These are phyloP conservation scores for Drosophila picticornis DNA, from an alignment of 2,888 invertebrate species.

Conservation along the genomic window DNA sequence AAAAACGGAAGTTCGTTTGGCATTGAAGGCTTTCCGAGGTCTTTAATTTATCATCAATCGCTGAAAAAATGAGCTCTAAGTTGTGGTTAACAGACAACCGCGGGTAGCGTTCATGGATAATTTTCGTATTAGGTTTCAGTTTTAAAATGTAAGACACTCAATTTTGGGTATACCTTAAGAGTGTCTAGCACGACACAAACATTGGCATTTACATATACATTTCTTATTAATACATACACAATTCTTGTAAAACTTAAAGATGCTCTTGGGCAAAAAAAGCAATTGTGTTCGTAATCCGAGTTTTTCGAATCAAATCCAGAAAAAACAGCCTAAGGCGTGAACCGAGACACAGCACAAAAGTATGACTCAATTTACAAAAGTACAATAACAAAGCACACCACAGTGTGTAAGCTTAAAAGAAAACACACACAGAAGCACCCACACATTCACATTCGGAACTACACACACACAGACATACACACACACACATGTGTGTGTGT, in stretches of 20 bases:
- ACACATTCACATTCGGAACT: constrained; percentile 11
- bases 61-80: neutral
- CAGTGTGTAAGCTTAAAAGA: constrained; percentile 2
- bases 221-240: neutral
- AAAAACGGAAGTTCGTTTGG: no score
- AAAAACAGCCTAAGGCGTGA: constrained; percentile 28
- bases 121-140: neutral
- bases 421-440: constrained; percentile 18
- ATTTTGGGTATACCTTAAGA: neutral
- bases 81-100: neutral
- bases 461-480: constrained; percentile 7
- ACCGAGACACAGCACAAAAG: constrained; percentile 26
- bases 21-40: no score
- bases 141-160: neutral
- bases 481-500: neutral
- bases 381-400: constrained; percentile 32
- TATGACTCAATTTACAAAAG: constrained; percentile 70
- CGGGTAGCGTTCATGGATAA: no score
- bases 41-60: no score
- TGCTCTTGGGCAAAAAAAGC: neutral
- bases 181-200: neutral
- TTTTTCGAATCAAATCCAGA: constrained; percentile 9
- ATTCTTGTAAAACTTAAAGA: neutral
- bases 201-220: neutral
- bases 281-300: neutral